phyloP scores from a whole-genome alignment of 2,888 invertebrate species.

The Acleris sparsana region DNA sequence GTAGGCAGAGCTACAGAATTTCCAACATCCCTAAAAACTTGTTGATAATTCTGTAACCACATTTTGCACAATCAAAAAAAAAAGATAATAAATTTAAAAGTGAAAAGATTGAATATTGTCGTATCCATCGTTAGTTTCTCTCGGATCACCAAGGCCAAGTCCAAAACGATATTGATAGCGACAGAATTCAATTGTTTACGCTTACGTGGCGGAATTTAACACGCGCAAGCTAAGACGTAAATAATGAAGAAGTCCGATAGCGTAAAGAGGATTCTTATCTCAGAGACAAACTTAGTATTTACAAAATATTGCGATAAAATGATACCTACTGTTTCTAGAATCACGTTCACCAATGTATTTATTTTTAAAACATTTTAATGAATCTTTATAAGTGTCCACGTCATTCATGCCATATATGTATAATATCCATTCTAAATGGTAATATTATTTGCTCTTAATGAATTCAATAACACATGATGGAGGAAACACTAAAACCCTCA shows the following conservation, averaged over 20 bases:
- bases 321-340: conserved; percentile 17
- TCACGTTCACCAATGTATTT: not conserved
- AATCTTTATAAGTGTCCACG: not conserved
- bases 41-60: no score
- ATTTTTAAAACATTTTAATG: not conserved
- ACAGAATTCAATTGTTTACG: conserved; percentile 27
- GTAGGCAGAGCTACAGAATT: no score
- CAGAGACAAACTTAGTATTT: conserved; percentile 12
- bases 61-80: no score
- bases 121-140: no score
- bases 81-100: no score
- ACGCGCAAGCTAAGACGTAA: conserved; percentile 8
- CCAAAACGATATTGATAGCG: conserved; percentile 13
- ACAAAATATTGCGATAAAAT: conserved; percentile 21
- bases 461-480: no score
- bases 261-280: conserved; percentile 17
- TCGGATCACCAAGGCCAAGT: conserved; percentile 6
- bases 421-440: no score
- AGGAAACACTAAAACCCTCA: no score
- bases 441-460: no score
- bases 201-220: conserved; percentile 7
- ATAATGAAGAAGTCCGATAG: conserved; percentile 19
- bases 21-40: no score
- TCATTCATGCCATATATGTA: no score
- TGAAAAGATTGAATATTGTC: no score